A percentile compares a stretch with the other conserved stretches of the same genome.
These are phyloP conservation scores for Chiroxiphia lanceolata DNA, from an alignment of 2,797 vertebrate species.

Conservation along the genomic window DNA sequence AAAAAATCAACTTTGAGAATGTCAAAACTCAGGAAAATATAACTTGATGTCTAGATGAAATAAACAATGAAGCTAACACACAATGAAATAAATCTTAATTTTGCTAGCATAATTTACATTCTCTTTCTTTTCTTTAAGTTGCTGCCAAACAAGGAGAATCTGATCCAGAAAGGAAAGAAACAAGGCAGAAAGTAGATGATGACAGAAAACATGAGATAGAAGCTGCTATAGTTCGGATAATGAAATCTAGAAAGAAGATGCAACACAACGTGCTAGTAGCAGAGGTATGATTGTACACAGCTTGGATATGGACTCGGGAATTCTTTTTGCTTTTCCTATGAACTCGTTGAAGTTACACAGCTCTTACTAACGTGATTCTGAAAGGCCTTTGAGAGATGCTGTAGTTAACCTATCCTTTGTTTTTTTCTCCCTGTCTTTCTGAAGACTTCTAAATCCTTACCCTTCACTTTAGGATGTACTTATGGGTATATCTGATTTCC, in stretches of 20 bases:
- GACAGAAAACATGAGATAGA: constrained; percentile 99
- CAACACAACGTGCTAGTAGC: constrained; percentile 98
- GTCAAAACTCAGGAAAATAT: constrained; percentile 35
- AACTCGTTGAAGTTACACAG: neutral
- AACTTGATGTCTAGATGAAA: constrained; percentile 25
- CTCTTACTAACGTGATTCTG: neutral
- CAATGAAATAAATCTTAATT: neutral
- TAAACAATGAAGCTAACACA: neutral
- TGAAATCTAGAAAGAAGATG: constrained; percentile 99
- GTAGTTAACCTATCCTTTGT: neutral
- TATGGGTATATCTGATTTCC: neutral
- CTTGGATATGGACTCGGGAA: neutral
- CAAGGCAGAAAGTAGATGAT: constrained; percentile 96
- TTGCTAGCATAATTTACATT: constrained; percentile 5
- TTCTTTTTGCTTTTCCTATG: neutral
- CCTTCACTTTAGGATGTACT: neutral
- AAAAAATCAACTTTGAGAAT: neutral
- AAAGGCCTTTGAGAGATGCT: neutral
- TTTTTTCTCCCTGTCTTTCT: neutral
- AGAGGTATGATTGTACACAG: constrained; percentile 79
- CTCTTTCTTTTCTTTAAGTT: constrained; percentile 76
- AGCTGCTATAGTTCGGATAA: constrained; percentile 97
- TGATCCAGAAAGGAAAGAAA: constrained; percentile 96
- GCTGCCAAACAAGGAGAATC: constrained; percentile 98
- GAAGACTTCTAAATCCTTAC: neutral